Conservation (phyloP, 2,888 invertebrate genomes). For the Nephrotoma appendiculata region DNA sequence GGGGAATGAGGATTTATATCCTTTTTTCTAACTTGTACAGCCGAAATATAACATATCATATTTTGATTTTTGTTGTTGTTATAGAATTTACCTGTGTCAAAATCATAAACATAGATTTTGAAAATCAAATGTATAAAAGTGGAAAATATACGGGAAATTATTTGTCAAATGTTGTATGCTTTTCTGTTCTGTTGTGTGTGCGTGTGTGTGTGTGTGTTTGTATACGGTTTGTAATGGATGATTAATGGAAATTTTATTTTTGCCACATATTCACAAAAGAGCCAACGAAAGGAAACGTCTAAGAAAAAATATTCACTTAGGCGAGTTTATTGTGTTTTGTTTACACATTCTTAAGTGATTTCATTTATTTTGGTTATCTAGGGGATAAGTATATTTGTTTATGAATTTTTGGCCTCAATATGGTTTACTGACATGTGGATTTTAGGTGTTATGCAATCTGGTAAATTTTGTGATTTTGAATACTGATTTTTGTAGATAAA, state of each 20-base stretch:
- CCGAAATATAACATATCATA: not conserved
- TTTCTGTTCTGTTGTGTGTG: not conserved
- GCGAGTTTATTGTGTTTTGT: not conserved
- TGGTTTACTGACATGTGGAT: not conserved
- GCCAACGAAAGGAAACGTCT: not conserved
- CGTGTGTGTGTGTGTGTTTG: not conserved
- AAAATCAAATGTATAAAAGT: not conserved
- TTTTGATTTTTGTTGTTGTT: not conserved
- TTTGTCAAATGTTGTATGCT: not conserved
- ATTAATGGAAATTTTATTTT: not conserved
- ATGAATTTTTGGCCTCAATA: not conserved
- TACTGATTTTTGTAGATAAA: too few species aligned
- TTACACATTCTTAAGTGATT: not conserved
- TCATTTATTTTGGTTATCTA: not conserved
- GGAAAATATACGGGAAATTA: not conserved
- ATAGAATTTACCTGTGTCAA: not conserved
- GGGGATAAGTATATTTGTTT: not conserved
- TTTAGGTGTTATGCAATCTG: too few species aligned
- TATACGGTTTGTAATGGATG: not conserved
- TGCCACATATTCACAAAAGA: not conserved
- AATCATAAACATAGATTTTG: not conserved
- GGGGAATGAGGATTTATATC: not conserved
- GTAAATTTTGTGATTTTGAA: too few species aligned
- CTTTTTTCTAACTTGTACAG: not conserved
- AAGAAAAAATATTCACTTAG: not conserved